Base-by-base conservation (phyloP, 2,113 vertebrate genomes). In the Barbus barbus region DNA sequence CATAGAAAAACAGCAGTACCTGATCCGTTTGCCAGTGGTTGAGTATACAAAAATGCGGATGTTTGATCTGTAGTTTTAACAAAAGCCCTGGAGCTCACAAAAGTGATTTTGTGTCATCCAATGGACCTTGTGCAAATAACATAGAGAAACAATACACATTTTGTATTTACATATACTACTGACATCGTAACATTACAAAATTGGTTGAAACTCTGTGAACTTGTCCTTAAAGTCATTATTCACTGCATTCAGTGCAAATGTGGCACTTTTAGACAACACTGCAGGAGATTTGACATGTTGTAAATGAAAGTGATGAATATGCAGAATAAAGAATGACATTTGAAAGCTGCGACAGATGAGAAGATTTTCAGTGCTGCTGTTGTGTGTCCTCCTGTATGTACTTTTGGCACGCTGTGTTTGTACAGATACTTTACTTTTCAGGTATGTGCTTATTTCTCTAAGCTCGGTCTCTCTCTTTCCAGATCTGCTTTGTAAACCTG, bases 401-500 rank as follows among this genome's bases (percentile, higher is more conserved):
- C n/a, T n/a, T n/a, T n/a, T n/a, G n/a, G n/a, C n/a, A n/a, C n/a
- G n/a, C n/a, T n/a, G n/a, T n/a, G n/a, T n/a, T n/a, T n/a, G n/a
- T 28, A 74, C 44, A 74, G 73, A 71, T 22, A n/a, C 2, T 24
- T 77, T n/a, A 78, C 53, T 53, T 79, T 79, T 5, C n/a, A 8
- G 31, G 4, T 9, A 56, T 56, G 18, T 79, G 31, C 6, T 56
- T 46, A 11, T 79, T 36, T 61, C 13, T 61, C 56, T 38, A 79
- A 79, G 16, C 46, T 71, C 26, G 46, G n/a, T 83, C 14, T 78
- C 75, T 88, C 69, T 86, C 13, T 92, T 36, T 88, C 0, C 91
- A 99, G 98, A 95, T 99, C 85, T 99, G 96, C 92, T 99, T 99
- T 90, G 96, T 99, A 86, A 99, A 96, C 89, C 90, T 98, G 89